Percentiles rank a stretch among this genome's conserved stretches.
phyloP scores from a whole-genome alignment of 2,797 vertebrate species.

The Smutsia gigantea region DNA sequence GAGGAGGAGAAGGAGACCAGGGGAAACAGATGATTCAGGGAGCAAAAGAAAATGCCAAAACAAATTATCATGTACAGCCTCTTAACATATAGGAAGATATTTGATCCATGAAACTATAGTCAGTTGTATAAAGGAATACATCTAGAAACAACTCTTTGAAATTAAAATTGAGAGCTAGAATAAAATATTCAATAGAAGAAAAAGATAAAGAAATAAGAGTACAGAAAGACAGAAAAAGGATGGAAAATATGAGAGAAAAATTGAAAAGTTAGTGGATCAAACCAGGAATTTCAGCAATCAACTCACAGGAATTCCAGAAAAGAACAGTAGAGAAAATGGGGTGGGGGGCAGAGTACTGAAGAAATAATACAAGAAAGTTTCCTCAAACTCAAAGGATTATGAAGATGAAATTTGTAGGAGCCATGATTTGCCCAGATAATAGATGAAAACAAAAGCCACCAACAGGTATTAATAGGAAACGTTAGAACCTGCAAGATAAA shows the following conservation, averaged over 20 bases:
- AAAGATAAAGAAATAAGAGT: neutral
- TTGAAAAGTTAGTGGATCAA: neutral
- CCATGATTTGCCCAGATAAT: neutral
- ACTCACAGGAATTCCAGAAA: neutral
- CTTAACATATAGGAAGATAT: neutral
- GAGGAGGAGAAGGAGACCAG: neutral
- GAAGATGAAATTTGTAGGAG: neutral
- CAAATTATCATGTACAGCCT: neutral
- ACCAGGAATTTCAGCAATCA: neutral
- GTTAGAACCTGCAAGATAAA: neutral
- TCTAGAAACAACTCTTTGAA: neutral
- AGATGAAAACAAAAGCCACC: neutral
- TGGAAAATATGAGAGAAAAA: neutral
- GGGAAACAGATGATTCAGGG: neutral
- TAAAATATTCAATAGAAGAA: neutral
- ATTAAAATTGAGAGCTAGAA: neutral
- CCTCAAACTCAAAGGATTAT: neutral
- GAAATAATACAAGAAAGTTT: neutral
- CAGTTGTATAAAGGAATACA: neutral
- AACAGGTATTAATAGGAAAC: neutral
- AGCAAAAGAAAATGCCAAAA: neutral
- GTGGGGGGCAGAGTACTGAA: neutral
- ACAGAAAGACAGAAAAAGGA: neutral
- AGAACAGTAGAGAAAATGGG: neutral
- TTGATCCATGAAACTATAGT: neutral